Percentiles rank a stretch among this genome's conserved stretches.
phyloP scores from a whole-genome alignment of 2,888 invertebrate genomes.

The Scaptomyza reducta region DNA sequence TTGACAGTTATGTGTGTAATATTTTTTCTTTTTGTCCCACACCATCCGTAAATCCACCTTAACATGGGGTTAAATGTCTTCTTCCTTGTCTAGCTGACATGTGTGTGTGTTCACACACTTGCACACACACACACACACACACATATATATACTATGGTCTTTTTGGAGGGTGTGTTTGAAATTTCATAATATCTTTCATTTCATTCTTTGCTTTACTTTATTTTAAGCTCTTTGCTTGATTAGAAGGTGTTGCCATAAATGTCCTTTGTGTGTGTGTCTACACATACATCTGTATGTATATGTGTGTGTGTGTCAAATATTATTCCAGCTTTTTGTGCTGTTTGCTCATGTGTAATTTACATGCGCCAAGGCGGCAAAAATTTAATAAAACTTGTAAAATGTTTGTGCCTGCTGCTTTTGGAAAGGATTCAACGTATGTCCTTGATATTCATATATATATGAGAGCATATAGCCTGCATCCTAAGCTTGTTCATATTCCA shows the following conservation, averaged over 20 bases:
- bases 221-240: conserved; percentile 79
- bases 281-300: neutral
- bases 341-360: conserved; percentile 72
- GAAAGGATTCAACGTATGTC: conserved; percentile 16
- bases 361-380: conserved; percentile 68
- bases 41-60: conserved; percentile 1
- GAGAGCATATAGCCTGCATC: neutral
- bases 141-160: conserved; percentile 17
- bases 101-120: conserved; percentile 22
- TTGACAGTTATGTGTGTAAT: conserved; percentile 77
- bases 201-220: conserved; percentile 79
- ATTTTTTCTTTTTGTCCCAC: conserved; percentile 42
- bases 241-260: conserved; percentile 79
- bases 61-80: conserved; percentile 26
- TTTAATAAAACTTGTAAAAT: conserved; percentile 68
- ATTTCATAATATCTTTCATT: conserved; percentile 78
- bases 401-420: conserved; percentile 13
- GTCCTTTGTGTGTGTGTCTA: conserved; percentile 39
- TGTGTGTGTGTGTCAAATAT: conserved; percentile 46
- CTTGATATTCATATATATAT: conserved; percentile 17
- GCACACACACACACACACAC: conserved; percentile 16
- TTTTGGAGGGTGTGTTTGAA: conserved; percentile 69
- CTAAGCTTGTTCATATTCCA: neutral
- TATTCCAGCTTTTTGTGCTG: conserved; percentile 59
- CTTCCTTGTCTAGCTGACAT: conserved; percentile 40